These are phyloP conservation scores for Teleiodes luculella DNA, from an alignment of 2,888 invertebrate species.

Conservation along the genomic window DNA sequence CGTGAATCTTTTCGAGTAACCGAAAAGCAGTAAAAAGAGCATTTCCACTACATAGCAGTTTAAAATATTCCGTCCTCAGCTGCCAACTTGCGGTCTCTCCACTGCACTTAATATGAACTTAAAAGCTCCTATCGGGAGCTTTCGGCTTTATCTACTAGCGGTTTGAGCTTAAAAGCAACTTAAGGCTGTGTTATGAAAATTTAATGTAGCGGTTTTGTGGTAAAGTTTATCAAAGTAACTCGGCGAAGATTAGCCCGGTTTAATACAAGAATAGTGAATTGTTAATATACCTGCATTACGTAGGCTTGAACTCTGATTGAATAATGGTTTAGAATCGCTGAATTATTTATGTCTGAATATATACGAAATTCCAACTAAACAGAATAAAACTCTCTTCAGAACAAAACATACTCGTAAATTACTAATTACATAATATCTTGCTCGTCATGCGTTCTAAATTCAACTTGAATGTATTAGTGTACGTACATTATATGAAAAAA, in stretches of 20 bases:
- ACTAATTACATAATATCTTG: too few relatives aligned
- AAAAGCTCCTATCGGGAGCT: slow-evolving; percentile 21
- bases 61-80: slow-evolving; percentile 20
- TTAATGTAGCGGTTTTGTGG: slow-evolving; percentile 4
- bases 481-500: too few relatives aligned
- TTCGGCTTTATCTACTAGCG: slow-evolving; percentile 5
- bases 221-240: not conserved
- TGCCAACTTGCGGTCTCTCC: slow-evolving; percentile 23
- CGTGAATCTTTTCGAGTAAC: not conserved
- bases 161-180: slow-evolving; percentile 15
- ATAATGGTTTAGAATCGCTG: too few relatives aligned
- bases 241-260: not conserved
- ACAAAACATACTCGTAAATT: too few relatives aligned
- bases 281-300: not conserved
- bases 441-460: too few relatives aligned
- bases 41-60: slow-evolving; percentile 47
- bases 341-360: too few relatives aligned
- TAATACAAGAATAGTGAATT: not conserved
- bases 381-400: too few relatives aligned
- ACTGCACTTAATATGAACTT: slow-evolving; percentile 26
- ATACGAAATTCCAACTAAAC: too few relatives aligned
- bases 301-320: not conserved
- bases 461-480: too few relatives aligned
- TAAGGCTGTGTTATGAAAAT: slow-evolving; percentile 10
- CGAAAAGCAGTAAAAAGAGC: slow-evolving; percentile 17